A percentile compares a stretch with the other conserved stretches of the same genome.
Evolutionary conservation across 1,140 invertebrate species (phyloP).

Genomic region (Eupristina koningsbergeri): DNA sequence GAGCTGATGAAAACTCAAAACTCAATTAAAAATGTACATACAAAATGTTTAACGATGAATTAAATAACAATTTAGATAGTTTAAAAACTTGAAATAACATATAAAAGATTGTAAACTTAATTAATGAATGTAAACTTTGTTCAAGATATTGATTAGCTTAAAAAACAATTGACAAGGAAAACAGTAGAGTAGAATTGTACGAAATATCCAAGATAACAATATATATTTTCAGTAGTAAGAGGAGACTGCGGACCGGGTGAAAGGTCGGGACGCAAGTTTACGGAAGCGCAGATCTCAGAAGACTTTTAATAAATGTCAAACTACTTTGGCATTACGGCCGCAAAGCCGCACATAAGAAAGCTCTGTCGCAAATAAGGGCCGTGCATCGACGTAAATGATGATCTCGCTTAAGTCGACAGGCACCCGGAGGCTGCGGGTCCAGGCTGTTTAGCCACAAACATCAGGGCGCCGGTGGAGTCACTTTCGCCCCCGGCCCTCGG

Average conservation of each 20-base stretch:
- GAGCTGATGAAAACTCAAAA: no score
- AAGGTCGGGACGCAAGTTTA: not conserved
- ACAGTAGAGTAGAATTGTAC: no score
- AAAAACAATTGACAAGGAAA: no score
- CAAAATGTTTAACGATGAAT: no score
- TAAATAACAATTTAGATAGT: no score
- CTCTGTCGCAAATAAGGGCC: not conserved
- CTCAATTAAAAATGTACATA: no score
- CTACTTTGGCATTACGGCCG: not conserved
- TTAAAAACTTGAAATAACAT: no score
- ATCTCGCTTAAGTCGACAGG: constrained; percentile 35
- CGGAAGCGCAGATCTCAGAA: not conserved
- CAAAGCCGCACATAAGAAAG: constrained; percentile 29
- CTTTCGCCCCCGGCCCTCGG: not conserved
- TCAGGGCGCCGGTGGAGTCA: not conserved
- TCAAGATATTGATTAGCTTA: no score
- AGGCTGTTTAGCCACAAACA: constrained; percentile 18
- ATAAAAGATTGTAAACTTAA: not conserved
- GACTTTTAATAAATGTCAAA: constrained; percentile 8
- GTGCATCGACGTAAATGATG: constrained; percentile 45
- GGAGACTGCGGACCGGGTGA: not conserved
- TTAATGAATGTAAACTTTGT: not conserved
- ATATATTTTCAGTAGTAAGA: not conserved
- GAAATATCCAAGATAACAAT: no score
- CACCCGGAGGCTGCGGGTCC: not conserved